Evolutionary conservation across 2,113 vertebrate species (phyloP), one percentile per base, ranked within the genome.

Genomic region (Chauna torquata): DNA sequence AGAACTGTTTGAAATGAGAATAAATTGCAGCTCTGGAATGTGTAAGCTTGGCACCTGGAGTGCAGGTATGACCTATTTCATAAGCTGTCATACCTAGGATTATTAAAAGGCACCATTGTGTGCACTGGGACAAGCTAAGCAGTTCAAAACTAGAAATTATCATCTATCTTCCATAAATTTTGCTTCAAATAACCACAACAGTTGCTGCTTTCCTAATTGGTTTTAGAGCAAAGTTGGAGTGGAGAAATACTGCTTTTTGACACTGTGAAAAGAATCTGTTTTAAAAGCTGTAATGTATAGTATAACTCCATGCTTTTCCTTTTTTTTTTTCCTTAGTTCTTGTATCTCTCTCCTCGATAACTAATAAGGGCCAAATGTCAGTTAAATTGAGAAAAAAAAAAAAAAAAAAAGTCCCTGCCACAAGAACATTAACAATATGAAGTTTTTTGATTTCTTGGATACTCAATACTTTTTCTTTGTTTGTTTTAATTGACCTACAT

Each of bases 191-290:
- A 87, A 95, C 55, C 76, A 76, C 94, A 74, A 74, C 25, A 72
- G 40, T 83, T 88, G 28, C 47, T 42, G 47, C 50, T 44, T 45
- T 72, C 68, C n/a, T 45, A 30, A 66, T 58, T 96, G 45, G 78
- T 62, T 95, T 92, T 80, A 90, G 24, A 91, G 95, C 87, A 91
- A 57, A 95, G 84, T 82, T 91, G 87, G 82, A 94, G 55, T 93
- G 84, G 71, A 91, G 71, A 62, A 90, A 77, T 77, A 94, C 68
- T 94, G 86, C 79, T 93, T 93, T 96, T 85, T 94, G 82, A 96
- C 96, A 97, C 95, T 97, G 94, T 97, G 96, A 97, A 96, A 94
- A 92, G 12, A 89, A 90, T 82, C 44, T 83, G 16, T 88, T 96
- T 91, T 85, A 87, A 77, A 94, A 94, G 92, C 94, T 97, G 97